phyloP scores from a whole-genome alignment of 2,797 vertebrate genomes.

The Hapalemur alaotrensis region DNA sequence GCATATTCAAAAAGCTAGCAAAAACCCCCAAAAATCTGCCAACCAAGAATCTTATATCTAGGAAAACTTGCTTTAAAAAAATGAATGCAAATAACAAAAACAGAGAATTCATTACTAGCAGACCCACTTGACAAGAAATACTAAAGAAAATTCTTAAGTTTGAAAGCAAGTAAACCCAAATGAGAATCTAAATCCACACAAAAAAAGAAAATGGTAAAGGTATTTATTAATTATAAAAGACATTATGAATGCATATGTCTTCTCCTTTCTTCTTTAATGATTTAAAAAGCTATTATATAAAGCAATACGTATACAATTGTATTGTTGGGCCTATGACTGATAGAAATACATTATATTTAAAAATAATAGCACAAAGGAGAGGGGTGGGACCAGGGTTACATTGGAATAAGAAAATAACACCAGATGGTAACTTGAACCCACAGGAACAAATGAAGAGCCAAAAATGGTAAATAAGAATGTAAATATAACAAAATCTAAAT shows the following conservation, averaged over 20 bases:
- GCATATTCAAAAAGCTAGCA: neutral
- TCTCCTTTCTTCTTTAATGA: neutral
- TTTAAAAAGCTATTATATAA: neutral
- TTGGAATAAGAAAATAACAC: neutral
- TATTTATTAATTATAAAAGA: slow-evolving; percentile 9
- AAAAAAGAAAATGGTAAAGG: neutral
- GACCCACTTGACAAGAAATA: neutral
- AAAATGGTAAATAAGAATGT: neutral
- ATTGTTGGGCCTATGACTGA: neutral
- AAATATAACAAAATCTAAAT: neutral
- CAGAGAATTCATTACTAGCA: neutral
- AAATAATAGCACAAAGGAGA: neutral
- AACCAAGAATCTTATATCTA: neutral
- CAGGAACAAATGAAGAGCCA: neutral
- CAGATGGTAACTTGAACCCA: neutral
- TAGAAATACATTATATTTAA: neutral
- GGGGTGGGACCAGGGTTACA: neutral
- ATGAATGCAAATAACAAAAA: neutral
- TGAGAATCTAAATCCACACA: neutral
- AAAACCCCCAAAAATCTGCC: neutral
- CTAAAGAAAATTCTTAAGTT: neutral
- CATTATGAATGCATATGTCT: neutral
- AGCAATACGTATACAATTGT: neutral
- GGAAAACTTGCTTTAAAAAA: neutral
- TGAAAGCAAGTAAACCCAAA: neutral